A percentile compares a stretch with the other conserved stretches of the same genome.
Conservation (phyloP, 1,140 invertebrate genomes). For the Aleiodes sp. region DNA sequence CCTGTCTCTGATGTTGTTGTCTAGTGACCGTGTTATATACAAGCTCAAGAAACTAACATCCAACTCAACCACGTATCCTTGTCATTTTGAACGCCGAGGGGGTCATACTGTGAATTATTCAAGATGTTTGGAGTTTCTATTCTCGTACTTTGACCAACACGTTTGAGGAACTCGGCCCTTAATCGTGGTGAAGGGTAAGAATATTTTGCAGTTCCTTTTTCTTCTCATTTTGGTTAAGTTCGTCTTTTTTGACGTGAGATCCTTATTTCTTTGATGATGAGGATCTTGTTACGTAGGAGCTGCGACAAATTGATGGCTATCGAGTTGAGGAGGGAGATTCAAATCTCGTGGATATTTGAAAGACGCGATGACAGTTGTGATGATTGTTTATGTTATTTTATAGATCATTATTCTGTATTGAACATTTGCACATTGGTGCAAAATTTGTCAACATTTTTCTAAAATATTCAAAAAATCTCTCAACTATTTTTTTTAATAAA, state of each 20-base stretch:
- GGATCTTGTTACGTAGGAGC: conserved; percentile 51
- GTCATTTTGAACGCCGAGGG: not conserved
- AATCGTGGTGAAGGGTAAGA: not conserved
- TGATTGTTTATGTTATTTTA: too few species aligned
- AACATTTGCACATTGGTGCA: too few species aligned
- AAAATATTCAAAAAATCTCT: too few species aligned
- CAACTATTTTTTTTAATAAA: too few species aligned
- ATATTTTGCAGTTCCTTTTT: not conserved
- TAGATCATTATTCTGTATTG: too few species aligned
- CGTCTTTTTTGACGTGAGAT: not conserved
- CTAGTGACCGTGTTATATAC: conserved; percentile 27
- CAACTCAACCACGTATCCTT: not conserved
- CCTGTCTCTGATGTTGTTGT: not conserved
- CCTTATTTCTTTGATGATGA: conserved; percentile 44
- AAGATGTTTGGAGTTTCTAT: conserved; percentile 34
- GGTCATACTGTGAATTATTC: conserved; percentile 47
- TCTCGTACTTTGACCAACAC: not conserved
- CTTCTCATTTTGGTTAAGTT: not conserved
- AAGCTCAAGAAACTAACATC: conserved; percentile 21
- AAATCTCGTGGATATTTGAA: too few species aligned
- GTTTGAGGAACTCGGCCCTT: conserved; percentile 8
- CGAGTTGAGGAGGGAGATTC: too few species aligned
- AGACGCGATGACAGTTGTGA: too few species aligned
- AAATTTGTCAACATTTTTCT: too few species aligned
- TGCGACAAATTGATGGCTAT: conserved; percentile 52